Conservation (phyloP, 2,888 invertebrate species). For the Sacculina carcini region DNA sequence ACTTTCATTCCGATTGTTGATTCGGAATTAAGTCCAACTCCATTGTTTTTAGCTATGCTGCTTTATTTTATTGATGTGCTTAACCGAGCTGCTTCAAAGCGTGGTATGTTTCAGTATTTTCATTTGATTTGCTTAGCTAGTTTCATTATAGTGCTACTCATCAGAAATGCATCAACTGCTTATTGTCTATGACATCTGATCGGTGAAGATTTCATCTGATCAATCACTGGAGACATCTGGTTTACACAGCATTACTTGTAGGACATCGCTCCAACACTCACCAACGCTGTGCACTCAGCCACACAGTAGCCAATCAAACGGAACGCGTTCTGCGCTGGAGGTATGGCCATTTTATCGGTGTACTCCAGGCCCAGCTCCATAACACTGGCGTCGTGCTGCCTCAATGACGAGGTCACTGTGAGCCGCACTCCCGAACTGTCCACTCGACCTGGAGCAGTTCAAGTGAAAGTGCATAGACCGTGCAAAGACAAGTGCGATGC, state of each 20-base stretch:
- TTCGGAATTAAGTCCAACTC: too few species aligned
- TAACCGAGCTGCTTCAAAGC: too few species aligned
- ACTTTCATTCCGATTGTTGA: too few species aligned
- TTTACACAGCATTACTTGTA: not conserved
- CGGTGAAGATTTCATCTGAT: too few species aligned
- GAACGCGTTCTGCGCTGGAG: conserved; percentile 49
- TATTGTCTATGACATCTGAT: too few species aligned
- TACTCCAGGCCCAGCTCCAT: conserved; percentile 93
- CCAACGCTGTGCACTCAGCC: conserved; percentile 70
- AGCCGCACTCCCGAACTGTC: conserved; percentile 76
- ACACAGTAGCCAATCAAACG: conserved; percentile 67
- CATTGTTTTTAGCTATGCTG: too few species aligned
- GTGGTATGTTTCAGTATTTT: too few species aligned
- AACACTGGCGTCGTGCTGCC: conserved; percentile 71
- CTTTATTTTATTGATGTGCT: too few species aligned
- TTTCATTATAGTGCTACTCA: not conserved
- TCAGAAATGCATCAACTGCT: not conserved
- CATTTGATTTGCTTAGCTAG: too few species aligned
- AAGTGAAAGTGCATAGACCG: not conserved
- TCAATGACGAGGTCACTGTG: conserved; percentile 41
- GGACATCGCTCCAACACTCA: too few species aligned
- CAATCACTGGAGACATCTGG: not conserved
- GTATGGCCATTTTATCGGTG: conserved; percentile 93
- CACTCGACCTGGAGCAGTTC: conserved; percentile 32
- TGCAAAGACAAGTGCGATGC: not conserved